Base-by-base conservation (phyloP, 2,113 vertebrate species). In the Irena cyanogastra region DNA sequence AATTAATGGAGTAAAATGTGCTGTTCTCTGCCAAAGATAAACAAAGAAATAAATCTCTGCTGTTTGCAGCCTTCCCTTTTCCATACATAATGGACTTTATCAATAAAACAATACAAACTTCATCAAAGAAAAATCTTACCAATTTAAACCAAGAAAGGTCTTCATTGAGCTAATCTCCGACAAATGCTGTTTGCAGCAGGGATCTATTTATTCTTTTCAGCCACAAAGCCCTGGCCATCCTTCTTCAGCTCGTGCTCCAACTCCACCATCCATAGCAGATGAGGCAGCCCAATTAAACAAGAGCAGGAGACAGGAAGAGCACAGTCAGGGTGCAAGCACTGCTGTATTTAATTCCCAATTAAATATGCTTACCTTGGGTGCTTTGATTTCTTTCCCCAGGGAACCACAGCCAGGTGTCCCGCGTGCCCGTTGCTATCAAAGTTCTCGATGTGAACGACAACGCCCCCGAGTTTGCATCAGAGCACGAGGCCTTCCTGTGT, bases 401-500 rank as follows among this genome's bases (percentile, higher is more conserved):
- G 96, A 99, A 99, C 97, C 98, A 99, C 98, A 99, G 99, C 97
- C 99, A 99, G 97, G 99, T 99, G 95, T 99, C 99, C 57, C 98
- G 99, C 83, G 98, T 98, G 31, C 98, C 99, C 54, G 99, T 99
- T 94, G 98, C 99, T 80, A 99, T 99, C 97, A 98, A 99, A 98
- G 99, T 99, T 88, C 98, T 99, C 87, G 99, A 99, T 97, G 98
- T 99, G 95, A 99, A 99, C n/a, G 99, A 99, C 98, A 99, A 99
- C 14, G 99, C 99, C 83, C 99, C 99, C 16, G 99, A 99, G 96
- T 99, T 99, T 97, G 99, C 99, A 86, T 98, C 98, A 2, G 98
- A 99, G 94, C 98, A 99, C 37, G 99, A 99, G 97, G 98, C 99
- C 65, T 99, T 99, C 97, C 98, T 99, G 70, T 99, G 99, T 97